These are phyloP conservation scores for Scylla paramamosain DNA, from an alignment of 1,140 invertebrate genomes.

Conservation along the genomic window DNA sequence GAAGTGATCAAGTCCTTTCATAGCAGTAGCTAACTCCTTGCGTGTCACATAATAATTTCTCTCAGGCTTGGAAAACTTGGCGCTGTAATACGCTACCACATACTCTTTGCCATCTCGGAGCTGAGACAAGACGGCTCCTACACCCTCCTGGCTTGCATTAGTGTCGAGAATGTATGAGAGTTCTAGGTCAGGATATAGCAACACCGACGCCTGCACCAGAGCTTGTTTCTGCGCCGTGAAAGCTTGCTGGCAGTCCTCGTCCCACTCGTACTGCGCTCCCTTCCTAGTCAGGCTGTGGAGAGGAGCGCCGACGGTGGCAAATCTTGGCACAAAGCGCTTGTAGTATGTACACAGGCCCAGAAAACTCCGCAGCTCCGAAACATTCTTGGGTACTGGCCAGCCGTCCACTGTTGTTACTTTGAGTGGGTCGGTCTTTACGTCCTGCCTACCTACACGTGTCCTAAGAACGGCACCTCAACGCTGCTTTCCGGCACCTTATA, in stretches of 20 bases:
- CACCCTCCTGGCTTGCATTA: too few relatives aligned
- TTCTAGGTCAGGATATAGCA: not conserved
- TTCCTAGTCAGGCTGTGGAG: not conserved
- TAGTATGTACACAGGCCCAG: not conserved
- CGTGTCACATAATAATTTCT: not conserved
- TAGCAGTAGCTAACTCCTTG: not conserved
- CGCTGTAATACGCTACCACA: not conserved
- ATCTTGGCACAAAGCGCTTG: too few relatives aligned
- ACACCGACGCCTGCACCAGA: too few relatives aligned
- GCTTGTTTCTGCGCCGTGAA: too few relatives aligned
- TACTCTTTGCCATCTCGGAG: not conserved
- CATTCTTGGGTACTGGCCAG: too few relatives aligned
- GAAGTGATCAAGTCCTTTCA: not conserved
- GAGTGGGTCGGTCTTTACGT: too few relatives aligned
- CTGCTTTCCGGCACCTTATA: too few relatives aligned
- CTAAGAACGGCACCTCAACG: not conserved
- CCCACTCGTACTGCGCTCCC: not conserved
- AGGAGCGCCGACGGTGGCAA: not conserved
- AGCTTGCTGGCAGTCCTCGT: too few relatives aligned
- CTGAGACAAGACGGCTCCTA: not conserved
- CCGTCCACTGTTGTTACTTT: too few relatives aligned
- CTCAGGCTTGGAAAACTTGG: not conserved
- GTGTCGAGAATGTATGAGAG: not conserved
- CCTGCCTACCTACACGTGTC: not conserved
- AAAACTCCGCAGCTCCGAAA: too few relatives aligned